A percentile compares a stretch with the other conserved stretches of the same genome.
Conservation (phyloP, 2,888 invertebrate species). For the Ophraella communa region DNA sequence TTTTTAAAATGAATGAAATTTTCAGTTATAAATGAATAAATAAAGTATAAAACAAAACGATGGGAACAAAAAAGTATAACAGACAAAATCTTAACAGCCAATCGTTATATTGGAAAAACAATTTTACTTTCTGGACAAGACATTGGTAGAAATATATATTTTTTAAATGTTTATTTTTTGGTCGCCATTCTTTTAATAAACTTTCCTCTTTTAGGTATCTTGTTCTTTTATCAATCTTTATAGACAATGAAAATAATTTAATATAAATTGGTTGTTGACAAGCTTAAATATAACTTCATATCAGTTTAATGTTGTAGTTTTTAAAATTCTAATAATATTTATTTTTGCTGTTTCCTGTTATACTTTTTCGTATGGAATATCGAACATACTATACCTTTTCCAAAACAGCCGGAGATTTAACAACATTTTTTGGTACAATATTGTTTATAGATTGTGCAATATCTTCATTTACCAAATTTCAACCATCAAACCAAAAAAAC, state of each 20-base stretch:
- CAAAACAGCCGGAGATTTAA: conserved; percentile 6
- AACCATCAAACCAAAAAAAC: conserved; percentile 17
- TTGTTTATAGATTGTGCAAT: conserved; percentile 5
- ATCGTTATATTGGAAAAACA: background rate
- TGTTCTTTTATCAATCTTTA: no score
- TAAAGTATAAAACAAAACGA: background rate
- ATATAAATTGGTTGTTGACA: no score
- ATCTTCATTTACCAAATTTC: conserved; percentile 7
- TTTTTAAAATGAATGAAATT: conserved; percentile 4
- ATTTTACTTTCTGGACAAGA: no score
- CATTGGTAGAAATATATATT: no score
- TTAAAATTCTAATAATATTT: background rate
- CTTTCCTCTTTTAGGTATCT: no score
- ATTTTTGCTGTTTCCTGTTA: background rate
- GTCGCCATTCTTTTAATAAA: no score
- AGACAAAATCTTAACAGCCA: background rate
- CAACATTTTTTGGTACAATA: conserved; percentile 27
- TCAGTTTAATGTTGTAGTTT: no score
- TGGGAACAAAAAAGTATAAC: background rate
- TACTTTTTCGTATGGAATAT: background rate
- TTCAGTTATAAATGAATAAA: conserved; percentile 4
- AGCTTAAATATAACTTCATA: no score
- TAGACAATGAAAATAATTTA: no score
- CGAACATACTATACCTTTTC: conserved; percentile 17
- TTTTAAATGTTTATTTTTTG: no score